These are phyloP conservation scores for Neolamprologus tretocephalus DNA, from an alignment of 2,113 vertebrate genomes.

Conservation along the genomic window DNA sequence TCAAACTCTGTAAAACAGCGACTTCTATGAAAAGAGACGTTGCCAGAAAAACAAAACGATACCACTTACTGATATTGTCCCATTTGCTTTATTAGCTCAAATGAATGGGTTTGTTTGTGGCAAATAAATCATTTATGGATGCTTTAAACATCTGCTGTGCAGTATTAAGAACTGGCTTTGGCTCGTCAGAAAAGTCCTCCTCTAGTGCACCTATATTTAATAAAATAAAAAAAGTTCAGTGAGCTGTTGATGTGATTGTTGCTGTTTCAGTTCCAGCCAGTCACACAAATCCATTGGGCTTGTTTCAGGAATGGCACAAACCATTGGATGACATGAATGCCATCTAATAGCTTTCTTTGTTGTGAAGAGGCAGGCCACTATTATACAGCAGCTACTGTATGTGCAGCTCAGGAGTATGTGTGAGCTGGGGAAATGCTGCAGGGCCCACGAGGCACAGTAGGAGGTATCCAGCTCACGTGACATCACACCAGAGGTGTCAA, in stretches of 20 bases:
- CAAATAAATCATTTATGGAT: background rate
- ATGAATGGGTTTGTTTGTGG: background rate
- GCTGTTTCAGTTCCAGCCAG: background rate
- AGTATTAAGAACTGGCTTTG: background rate
- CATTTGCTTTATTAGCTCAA: background rate
- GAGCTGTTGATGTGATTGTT: background rate
- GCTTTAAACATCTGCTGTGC: background rate
- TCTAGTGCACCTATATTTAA: background rate
- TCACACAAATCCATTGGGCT: background rate
- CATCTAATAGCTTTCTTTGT: background rate
- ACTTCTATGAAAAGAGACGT: background rate
- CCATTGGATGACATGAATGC: background rate
- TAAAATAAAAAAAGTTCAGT: background rate
- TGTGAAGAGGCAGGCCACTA: background rate
- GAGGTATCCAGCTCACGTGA: background rate
- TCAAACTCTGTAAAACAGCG: background rate
- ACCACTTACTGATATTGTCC: background rate
- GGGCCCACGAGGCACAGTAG: background rate
- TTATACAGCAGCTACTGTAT: background rate
- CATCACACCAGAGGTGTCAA: background rate
- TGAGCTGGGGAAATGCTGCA: background rate
- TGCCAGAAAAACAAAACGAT: background rate
- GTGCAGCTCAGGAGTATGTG: background rate
- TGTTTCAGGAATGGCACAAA: background rate
- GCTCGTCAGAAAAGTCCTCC: background rate